phyloP scores from a whole-genome alignment of 2,888 invertebrate genomes.

The Leistus spinibarbis region DNA sequence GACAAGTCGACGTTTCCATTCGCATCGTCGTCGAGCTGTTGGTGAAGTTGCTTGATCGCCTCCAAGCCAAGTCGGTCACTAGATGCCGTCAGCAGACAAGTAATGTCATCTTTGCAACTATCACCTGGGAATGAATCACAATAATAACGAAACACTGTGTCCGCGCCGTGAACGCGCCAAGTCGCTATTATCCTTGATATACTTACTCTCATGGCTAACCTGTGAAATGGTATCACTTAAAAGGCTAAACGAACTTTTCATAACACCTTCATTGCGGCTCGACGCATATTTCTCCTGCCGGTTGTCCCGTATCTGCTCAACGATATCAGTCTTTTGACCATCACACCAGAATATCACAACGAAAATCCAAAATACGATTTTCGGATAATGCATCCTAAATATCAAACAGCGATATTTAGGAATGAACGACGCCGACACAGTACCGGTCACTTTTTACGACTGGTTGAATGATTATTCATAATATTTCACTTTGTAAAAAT shows the following conservation, averaged over 20 bases:
- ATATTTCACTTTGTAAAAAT: slow-evolving; percentile 27
- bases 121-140: slow-evolving; percentile 15
- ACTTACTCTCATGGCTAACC: slow-evolving; percentile 37
- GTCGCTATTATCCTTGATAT: slow-evolving; percentile 8
- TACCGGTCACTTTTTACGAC: slow-evolving; percentile 24
- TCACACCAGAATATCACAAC: slow-evolving; percentile 51
- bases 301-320: slow-evolving; percentile 30
- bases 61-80: slow-evolving; percentile 89
- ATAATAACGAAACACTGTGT: not conserved
- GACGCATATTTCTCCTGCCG: slow-evolving; percentile 29
- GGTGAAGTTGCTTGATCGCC: slow-evolving; percentile 90
- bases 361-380: slow-evolving; percentile 53
- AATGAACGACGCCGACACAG: not conserved
- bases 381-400: slow-evolving; percentile 45
- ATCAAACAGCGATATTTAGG: not conserved
- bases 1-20: slow-evolving; percentile 96
- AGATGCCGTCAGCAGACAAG: slow-evolving; percentile 71
- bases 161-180: not conserved
- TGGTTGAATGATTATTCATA: slow-evolving; percentile 26
- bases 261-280: slow-evolving; percentile 15
- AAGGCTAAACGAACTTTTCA: slow-evolving; percentile 32
- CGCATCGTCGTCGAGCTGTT: slow-evolving; percentile 95
- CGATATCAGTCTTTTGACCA: slow-evolving; percentile 39
- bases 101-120: slow-evolving; percentile 69
- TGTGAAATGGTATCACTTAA: slow-evolving; percentile 36